Evolutionary conservation across 2,113 vertebrate genomes (phyloP).

Genomic region (Pterocles orientalis): DNA sequence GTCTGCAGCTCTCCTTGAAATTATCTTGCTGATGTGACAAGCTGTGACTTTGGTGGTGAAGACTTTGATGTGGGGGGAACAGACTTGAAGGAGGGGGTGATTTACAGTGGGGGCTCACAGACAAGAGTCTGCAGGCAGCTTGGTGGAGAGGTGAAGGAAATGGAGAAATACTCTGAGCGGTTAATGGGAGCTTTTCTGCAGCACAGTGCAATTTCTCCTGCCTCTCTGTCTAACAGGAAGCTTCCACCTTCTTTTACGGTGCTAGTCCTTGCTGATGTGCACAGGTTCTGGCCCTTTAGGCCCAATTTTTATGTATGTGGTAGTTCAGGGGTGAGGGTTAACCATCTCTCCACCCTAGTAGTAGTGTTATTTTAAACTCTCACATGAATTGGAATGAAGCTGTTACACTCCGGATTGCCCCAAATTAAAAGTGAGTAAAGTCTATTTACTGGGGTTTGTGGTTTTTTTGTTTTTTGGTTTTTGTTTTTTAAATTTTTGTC

Average conservation of each 20-base stretch:
- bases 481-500: not conserved
- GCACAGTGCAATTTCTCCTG: not conserved
- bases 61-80: rapidly evolving
- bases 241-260: not conserved
- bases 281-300: not conserved
- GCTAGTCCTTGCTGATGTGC: not conserved
- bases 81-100: not conserved
- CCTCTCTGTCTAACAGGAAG: constrained; percentile 14
- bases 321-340: not conserved
- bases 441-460: not conserved
- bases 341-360: not conserved
- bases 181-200: not conserved
- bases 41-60: not conserved
- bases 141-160: not conserved
- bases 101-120: not conserved
- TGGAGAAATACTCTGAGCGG: not conserved
- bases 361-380: not conserved
- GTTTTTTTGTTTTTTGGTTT: not conserved
- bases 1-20: not conserved
- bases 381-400: not conserved
- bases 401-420: not conserved
- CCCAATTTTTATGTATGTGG: not conserved
- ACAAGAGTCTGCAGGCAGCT: not conserved
- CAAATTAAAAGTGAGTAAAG: not conserved
- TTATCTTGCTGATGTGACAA: not conserved